Percentiles rank a stretch among this genome's conserved stretches.
Evolutionary conservation across 2,888 invertebrate genomes (phyloP).

Genomic region (Kuschelorhynchus macadamiae): DNA sequence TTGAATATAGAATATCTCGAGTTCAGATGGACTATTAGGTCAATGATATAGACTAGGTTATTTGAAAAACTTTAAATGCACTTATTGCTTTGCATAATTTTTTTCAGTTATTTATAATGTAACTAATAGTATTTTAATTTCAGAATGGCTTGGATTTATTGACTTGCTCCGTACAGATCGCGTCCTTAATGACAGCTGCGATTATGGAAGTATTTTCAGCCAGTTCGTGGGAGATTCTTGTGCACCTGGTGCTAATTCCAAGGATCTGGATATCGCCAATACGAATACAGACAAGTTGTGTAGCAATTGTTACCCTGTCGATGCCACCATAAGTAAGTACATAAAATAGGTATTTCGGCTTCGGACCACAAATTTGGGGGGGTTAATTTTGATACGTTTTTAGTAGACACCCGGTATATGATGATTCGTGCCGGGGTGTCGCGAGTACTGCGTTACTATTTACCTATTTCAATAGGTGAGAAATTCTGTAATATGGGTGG

Average conservation of each 20-base stretch:
- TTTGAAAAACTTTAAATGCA: too few relatives aligned
- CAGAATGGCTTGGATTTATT: conserved; percentile 76
- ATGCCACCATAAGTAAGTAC: conserved; percentile 47
- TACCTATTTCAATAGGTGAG: too few relatives aligned
- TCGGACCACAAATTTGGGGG: too few relatives aligned
- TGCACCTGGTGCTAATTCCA: conserved; percentile 73
- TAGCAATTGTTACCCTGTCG: conserved; percentile 56
- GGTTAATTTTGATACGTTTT: too few relatives aligned
- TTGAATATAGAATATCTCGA: not conserved
- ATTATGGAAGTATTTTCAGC: conserved; percentile 72
- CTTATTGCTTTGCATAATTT: too few relatives aligned
- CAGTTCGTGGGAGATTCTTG: conserved; percentile 74
- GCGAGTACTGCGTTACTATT: too few relatives aligned
- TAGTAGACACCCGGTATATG: too few relatives aligned
- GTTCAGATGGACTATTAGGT: too few relatives aligned
- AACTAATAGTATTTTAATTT: conserved; percentile 51
- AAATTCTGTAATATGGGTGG: too few relatives aligned
- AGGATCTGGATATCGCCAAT: conserved; percentile 66
- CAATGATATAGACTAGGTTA: too few relatives aligned
- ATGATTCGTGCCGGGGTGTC: too few relatives aligned
- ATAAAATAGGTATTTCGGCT: not conserved
- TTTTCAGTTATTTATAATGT: too few relatives aligned
- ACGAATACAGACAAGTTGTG: conserved; percentile 62
- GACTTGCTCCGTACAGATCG: conserved; percentile 70
- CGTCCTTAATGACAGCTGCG: conserved; percentile 69